phyloP scores from a whole-genome alignment of 1,140 invertebrate species.

The Monomorium pharaonis region DNA sequence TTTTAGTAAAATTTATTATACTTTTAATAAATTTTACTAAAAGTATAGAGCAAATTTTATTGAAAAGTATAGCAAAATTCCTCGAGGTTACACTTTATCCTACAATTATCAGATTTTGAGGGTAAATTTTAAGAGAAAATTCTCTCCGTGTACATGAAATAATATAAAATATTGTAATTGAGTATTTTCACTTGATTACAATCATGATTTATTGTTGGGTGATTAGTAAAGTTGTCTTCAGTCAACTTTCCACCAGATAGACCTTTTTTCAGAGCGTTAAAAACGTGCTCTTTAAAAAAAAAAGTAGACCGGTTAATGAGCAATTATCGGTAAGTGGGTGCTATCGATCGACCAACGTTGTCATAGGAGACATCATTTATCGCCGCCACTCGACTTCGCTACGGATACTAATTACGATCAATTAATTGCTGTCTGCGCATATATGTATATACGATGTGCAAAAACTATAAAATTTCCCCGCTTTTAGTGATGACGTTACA shows the following conservation, averaged over 20 bases:
- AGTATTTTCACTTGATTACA: background rate
- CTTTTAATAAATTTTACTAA: no score
- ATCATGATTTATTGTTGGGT: background rate
- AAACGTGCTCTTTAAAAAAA: background rate
- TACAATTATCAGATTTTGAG: no score
- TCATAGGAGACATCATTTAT: slow-evolving; percentile 31
- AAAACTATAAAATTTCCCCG: slow-evolving; percentile 10
- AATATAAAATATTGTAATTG: background rate
- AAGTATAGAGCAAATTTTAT: no score
- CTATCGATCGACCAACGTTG: slow-evolving; percentile 45
- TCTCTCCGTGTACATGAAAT: no score
- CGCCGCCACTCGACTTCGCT: background rate
- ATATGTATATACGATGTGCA: background rate
- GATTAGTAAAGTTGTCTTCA: background rate
- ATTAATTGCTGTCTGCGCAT: slow-evolving; percentile 37
- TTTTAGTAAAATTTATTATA: no score
- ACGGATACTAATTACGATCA: slow-evolving; percentile 47
- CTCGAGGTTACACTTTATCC: no score
- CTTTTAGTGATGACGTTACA: background rate
- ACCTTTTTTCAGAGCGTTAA: background rate
- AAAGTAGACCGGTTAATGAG: slow-evolving; percentile 44
- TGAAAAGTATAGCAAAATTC: no score
- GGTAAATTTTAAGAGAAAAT: no score
- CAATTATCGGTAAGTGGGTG: slow-evolving; percentile 53
- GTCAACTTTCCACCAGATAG: background rate